phyloP scores from a whole-genome alignment of 2,113 vertebrate genomes.

The Brachypodius melanocephalos region DNA sequence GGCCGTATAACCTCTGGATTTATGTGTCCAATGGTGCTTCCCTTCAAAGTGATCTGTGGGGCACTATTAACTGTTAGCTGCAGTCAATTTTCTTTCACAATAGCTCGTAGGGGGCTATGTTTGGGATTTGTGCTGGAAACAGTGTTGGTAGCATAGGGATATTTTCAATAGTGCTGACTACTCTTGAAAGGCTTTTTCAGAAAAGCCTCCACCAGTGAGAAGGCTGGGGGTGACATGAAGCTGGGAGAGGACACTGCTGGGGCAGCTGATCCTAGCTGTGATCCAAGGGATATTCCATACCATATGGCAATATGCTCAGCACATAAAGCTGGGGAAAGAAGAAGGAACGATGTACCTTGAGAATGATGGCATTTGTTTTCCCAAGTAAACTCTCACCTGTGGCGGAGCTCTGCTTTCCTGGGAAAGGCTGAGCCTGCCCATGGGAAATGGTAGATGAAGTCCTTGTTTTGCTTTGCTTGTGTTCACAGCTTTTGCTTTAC shows the following conservation, averaged over 20 bases:
- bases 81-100: background rate
- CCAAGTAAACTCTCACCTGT: background rate
- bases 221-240: background rate
- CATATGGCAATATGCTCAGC: background rate
- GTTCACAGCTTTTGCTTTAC: background rate
- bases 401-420: background rate
- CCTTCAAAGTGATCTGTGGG: background rate
- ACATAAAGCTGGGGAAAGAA: background rate
- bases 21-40: background rate
- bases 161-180: background rate
- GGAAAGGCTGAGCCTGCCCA: background rate
- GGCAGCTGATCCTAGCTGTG: background rate
- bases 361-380: fast-evolving
- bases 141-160: background rate
- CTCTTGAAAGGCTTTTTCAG: background rate
- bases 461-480: background rate
- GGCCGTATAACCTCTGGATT: background rate
- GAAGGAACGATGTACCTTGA: fast-evolving
- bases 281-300: background rate
- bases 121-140: background rate
- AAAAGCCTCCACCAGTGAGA: background rate
- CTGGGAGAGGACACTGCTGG: background rate
- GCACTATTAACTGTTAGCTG: background rate
- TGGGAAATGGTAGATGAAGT: background rate
- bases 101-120: fast-evolving